Evolutionary conservation across 1,140 invertebrate genomes (phyloP).

Genomic region (Ceratosolen fusciceps): DNA sequence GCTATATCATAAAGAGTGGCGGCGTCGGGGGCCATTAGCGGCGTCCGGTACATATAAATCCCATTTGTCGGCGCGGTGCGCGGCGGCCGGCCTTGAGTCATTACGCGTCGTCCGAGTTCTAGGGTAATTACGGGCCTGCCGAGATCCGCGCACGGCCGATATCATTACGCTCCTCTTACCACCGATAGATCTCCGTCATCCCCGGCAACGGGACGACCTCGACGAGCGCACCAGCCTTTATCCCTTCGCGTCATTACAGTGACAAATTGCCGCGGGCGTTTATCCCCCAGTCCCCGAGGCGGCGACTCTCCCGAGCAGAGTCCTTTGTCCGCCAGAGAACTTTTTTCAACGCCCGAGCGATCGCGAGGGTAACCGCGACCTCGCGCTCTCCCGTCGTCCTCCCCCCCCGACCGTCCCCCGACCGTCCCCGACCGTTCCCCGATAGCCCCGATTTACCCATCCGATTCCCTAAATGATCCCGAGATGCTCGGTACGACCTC

Average conservation of each 20-base stretch:
- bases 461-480: not conserved
- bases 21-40: not conserved
- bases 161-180: not conserved
- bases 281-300: no score
- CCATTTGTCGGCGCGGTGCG: not conserved
- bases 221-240: not conserved
- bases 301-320: not conserved
- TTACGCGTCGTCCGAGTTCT: constrained; percentile 27
- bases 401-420: no score
- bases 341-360: not conserved
- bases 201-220: not conserved
- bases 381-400: no score
- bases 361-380: not conserved
- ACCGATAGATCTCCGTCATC: not conserved
- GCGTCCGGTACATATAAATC: constrained; percentile 21
- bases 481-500: no score
- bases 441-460: not conserved
- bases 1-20: not conserved
- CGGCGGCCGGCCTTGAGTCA: constrained; percentile 24
- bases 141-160: not conserved
- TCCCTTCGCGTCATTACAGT: not conserved
- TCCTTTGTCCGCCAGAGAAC: not conserved
- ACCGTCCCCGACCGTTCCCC: no score
- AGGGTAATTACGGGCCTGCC: constrained; percentile 30
- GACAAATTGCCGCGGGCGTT: not conserved